These are phyloP conservation scores for Camponotus fellah DNA, from an alignment of 2,888 invertebrate genomes.

Conservation along the genomic window DNA sequence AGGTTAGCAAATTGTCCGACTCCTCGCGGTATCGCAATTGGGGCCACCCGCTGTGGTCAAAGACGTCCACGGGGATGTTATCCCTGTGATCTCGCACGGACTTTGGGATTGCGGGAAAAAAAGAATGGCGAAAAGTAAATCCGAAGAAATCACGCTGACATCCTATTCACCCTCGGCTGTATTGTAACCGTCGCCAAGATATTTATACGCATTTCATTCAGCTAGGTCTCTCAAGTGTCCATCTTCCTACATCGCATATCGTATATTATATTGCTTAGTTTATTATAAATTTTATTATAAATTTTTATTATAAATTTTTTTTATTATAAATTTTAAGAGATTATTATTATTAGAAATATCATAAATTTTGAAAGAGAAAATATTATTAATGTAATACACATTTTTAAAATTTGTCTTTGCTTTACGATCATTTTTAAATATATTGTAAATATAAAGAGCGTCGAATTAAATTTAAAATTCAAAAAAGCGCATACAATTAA, in stretches of 20 bases:
- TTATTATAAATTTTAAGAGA: too few species aligned
- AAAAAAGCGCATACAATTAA: not conserved
- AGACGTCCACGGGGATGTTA: conserved; percentile 73
- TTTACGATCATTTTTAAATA: not conserved
- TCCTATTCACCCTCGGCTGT: conserved; percentile 6
- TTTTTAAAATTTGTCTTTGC: not conserved
- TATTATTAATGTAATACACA: not conserved
- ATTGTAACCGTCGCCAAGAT: not conserved
- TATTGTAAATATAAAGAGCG: not conserved
- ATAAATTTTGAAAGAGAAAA: not conserved
- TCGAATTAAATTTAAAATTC: not conserved
- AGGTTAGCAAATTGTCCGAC: conserved; percentile 83
- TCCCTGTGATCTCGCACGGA: conserved; percentile 70
- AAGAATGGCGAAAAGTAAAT: conserved; percentile 22
- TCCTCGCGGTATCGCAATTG: conserved; percentile 75
- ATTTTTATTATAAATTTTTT: not conserved
- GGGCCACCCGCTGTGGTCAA: conserved; percentile 65
- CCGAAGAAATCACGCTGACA: not conserved
- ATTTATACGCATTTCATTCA: not conserved
- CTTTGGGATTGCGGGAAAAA: conserved; percentile 36
- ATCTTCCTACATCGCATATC: not conserved
- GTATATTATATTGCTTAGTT: not conserved
- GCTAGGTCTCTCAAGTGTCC: not conserved
- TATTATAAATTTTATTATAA: not conserved
- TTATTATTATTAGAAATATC: too few species aligned